A percentile compares a stretch with the other conserved stretches of the same genome.
phyloP scores from a whole-genome alignment of 2,888 invertebrate species.

The Agrypnus murinus region DNA sequence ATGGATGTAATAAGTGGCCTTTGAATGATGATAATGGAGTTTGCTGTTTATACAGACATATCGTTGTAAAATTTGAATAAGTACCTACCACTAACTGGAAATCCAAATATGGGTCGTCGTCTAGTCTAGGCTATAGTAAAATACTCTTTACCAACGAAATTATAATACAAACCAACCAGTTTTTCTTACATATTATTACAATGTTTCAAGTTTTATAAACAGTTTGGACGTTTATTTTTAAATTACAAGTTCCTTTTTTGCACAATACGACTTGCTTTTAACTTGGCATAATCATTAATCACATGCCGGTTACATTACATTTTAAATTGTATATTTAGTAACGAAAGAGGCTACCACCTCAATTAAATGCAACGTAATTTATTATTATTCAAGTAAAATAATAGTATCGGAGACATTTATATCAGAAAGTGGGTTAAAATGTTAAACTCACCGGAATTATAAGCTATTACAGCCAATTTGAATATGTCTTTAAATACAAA shows the following conservation, averaged over 20 bases:
- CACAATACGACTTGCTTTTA: not conserved
- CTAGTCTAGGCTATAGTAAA: slow-evolving; percentile 8
- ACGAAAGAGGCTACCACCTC: not conserved
- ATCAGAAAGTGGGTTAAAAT: slow-evolving; percentile 10
- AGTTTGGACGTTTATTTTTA: slow-evolving; percentile 10
- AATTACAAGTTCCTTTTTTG: slow-evolving; percentile 5
- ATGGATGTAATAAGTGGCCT: not conserved
- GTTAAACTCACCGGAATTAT: not conserved
- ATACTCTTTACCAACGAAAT: slow-evolving; percentile 6
- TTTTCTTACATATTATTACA: slow-evolving; percentile 17
- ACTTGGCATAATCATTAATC: not conserved
- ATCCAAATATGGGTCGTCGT: slow-evolving; percentile 24
- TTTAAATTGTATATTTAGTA: not conserved
- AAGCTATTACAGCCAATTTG: slow-evolving; percentile 6
- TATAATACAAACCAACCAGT: slow-evolving; percentile 17
- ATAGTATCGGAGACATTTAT: slow-evolving; percentile 16
- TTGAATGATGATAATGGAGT: slow-evolving; percentile 8
- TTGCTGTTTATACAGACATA: slow-evolving; percentile 3
- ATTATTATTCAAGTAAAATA: slow-evolving; percentile 2
- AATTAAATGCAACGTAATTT: slow-evolving; percentile 1
- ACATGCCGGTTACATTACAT: not conserved
- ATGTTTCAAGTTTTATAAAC: slow-evolving; percentile 16
- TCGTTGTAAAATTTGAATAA: slow-evolving; percentile 22
- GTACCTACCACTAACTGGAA: slow-evolving; percentile 19
- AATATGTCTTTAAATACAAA: slow-evolving; percentile 19